Base-by-base conservation (phyloP, 2,797 vertebrate genomes). In the Smutsia temminckii region DNA sequence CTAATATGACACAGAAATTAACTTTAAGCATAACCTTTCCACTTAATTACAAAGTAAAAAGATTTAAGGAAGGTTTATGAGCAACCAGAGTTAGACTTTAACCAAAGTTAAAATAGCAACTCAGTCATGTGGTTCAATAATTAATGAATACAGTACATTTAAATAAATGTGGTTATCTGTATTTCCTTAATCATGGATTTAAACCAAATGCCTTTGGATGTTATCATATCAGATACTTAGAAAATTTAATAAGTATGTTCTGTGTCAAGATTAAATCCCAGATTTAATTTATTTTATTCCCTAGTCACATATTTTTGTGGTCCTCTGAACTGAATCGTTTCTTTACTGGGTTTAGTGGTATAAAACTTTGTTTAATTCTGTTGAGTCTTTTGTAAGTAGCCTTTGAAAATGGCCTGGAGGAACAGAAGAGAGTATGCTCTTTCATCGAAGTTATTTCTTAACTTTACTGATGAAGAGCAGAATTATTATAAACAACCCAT, bases 21-120 rank as follows among this genome's bases (percentile, higher is more conserved):
- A 96, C 63, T 91, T 83, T 66, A 92, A 94, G 17, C 85, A 64
- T n/a, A 93, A 61, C 81, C 16, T 94, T 92, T 89, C 55, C 34
- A 64, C n/a, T 91, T 89, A 87, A 97, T 92, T 95, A 87, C 51
- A 92, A 90, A 94, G 53, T 68, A 84, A 94, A 81, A 96, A 66
- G 18, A 75, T 61, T 85, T 95, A 93, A 93, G 75, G 68, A 71
- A 91, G 75, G 46, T 78, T 93, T 95, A 93, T 91, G 72, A 92
- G 59, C 20, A 77, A 40, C 40, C 46, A 55, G 75, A 93, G 53
- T 94, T 96, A 94, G 96, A 96, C 86, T 95, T 95, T 93, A 97
- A 95, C 61, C 16, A 17, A 80, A 87, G 57, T 85, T 94, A 85
- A 85, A 96, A 71, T 25, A 95, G 63, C 25, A 85, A 71, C 21